Evolutionary conservation across 2,797 vertebrate genomes (phyloP).

Genomic region (Lateolabrax maculatus): DNA sequence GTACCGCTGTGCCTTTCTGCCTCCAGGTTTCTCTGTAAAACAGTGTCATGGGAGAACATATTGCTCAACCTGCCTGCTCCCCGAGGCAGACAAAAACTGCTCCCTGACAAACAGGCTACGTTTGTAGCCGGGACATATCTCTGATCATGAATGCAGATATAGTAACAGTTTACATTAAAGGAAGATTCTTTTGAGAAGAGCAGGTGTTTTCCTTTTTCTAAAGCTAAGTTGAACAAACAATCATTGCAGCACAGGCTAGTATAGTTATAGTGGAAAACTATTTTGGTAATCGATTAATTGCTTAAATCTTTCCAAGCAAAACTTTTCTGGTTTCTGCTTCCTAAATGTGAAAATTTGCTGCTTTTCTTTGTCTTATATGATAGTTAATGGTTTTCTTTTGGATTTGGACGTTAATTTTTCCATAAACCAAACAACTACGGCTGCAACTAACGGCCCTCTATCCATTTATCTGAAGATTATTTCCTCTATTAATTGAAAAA

Average conservation of each 20-base stretch:
- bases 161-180: background rate
- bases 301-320: background rate
- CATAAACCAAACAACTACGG: background rate
- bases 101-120: conserved; percentile 43
- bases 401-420: background rate
- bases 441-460: background rate
- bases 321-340: background rate
- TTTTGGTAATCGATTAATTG: no score
- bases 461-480: background rate
- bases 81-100: conserved; percentile 10
- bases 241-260: background rate
- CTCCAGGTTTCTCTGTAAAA: conserved; percentile 51
- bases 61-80: conserved; percentile 61
- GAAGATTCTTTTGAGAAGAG: background rate
- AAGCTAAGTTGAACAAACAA: background rate
- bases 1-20: conserved; percentile 31
- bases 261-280: no score
- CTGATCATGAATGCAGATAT: background rate
- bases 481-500: background rate
- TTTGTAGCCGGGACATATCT: conserved; percentile 8
- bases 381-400: background rate
- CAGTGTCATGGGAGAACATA: conserved; percentile 59
- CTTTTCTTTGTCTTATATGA: background rate
- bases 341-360: background rate
- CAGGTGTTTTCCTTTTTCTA: background rate